Percentiles rank a stretch among this genome's conserved stretches.
phyloP scores from a whole-genome alignment of 2,797 vertebrate genomes.

The Galago senegalensis region DNA sequence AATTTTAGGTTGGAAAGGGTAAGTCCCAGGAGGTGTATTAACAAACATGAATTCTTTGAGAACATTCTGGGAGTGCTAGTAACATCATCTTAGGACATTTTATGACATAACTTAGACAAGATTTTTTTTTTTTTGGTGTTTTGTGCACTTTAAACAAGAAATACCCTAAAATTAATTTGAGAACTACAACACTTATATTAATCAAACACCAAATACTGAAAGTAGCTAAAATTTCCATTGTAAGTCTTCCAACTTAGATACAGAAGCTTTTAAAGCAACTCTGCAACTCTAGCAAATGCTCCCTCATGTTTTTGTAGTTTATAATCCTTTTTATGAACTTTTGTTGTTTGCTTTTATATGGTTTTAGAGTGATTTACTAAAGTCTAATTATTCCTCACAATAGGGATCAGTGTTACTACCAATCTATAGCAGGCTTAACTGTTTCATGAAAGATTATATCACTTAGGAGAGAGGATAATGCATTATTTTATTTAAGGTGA shows the following conservation, averaged over 20 bases:
- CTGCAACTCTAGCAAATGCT: background rate
- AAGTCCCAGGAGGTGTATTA: background rate
- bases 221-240: slow-evolving; percentile 44
- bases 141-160: background rate
- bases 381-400: slow-evolving; percentile 71
- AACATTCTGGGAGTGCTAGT: background rate
- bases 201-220: slow-evolving; percentile 41
- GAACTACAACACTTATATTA: slow-evolving; percentile 32
- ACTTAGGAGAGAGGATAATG: slow-evolving; percentile 62
- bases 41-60: background rate
- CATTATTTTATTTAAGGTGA: slow-evolving; percentile 51
- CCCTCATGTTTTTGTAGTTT: background rate
- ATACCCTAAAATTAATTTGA: background rate
- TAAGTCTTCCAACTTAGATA: slow-evolving; percentile 47
- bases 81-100: background rate
- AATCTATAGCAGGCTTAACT: slow-evolving; percentile 61
- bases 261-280: slow-evolving; percentile 33
- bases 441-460: slow-evolving; percentile 22
- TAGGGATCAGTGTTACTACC: slow-evolving; percentile 55
- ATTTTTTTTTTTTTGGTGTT: slow-evolving; percentile 16
- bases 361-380: slow-evolving; percentile 67
- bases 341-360: slow-evolving; percentile 65
- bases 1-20: background rate
- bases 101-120: background rate
- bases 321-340: slow-evolving; percentile 24